These are phyloP conservation scores for Siniperca obscura DNA, from an alignment of 2,797 vertebrate genomes.

Conservation along the genomic window DNA sequence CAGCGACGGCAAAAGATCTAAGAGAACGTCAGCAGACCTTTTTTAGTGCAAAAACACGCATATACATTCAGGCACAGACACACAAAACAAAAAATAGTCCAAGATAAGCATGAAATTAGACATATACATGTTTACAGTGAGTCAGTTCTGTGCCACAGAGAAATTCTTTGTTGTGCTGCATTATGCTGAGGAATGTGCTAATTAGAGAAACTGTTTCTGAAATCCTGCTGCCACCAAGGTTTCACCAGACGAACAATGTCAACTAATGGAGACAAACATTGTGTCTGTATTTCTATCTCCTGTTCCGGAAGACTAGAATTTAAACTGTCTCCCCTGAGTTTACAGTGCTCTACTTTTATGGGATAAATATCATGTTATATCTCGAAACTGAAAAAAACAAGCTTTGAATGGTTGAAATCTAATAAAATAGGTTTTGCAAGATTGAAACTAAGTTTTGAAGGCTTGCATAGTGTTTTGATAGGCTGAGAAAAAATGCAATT, in stretches of 20 bases:
- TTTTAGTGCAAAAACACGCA: background rate
- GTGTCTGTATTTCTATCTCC: background rate
- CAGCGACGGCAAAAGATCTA: conserved; percentile 8
- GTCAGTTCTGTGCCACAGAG: background rate
- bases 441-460: no score
- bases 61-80: background rate
- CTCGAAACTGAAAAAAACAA: no score
- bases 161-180: background rate
- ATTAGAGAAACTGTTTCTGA: conserved; percentile 2
- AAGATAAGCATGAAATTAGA: background rate
- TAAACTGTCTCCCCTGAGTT: background rate
- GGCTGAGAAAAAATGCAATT: no score
- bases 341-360: background rate
- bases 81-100: background rate
- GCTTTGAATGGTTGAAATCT: no score
- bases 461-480: no score
- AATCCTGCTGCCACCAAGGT: conserved; percentile 5
- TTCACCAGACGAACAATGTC: conserved; percentile 3
- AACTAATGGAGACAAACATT: conserved; percentile 11
- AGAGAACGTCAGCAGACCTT: conserved; percentile 16
- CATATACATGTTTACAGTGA: background rate
- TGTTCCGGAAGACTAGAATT: background rate
- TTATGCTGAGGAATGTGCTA: conserved; percentile 4
- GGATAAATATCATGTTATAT: no score
- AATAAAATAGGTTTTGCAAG: no score